phyloP scores from a whole-genome alignment of 2,113 vertebrate genomes.

The Sceloporus undulatus region DNA sequence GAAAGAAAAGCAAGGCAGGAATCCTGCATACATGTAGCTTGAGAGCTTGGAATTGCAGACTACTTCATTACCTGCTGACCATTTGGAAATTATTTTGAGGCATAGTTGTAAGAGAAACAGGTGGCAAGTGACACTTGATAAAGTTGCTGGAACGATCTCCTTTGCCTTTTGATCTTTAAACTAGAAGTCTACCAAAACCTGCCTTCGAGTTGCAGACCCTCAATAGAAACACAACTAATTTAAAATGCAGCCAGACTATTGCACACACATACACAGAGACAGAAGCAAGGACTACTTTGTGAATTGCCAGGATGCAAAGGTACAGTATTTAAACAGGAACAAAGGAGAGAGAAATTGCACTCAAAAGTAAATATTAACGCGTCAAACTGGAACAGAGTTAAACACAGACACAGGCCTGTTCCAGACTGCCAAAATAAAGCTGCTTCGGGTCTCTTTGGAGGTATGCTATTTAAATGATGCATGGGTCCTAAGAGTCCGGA shows the following conservation, averaged over 20 bases:
- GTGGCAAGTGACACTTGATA: slow-evolving; percentile 26
- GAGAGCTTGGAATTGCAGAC: not conserved
- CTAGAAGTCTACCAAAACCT: not conserved
- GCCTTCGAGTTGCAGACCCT: not conserved
- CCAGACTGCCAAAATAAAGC: too few relatives aligned
- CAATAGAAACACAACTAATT: not conserved
- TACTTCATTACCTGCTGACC: slow-evolving; percentile 30
- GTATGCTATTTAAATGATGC: too few relatives aligned
- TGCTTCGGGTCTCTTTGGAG: too few relatives aligned
- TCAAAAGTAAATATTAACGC: not conserved
- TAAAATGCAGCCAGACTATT: not conserved
- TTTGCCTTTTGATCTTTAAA: slow-evolving; percentile 28
- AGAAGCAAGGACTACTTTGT: not conserved
- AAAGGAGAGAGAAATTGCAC: not conserved
- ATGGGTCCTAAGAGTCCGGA: too few relatives aligned
- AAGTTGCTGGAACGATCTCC: slow-evolving; percentile 14
- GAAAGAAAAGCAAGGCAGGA: not conserved
- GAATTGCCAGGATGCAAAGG: not conserved
- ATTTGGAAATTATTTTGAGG: slow-evolving; percentile 28
- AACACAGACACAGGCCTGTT: too few relatives aligned
- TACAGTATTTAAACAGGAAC: not conserved
- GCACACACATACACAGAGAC: too few relatives aligned
- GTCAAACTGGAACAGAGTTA: not conserved
- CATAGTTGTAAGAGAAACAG: slow-evolving; percentile 27
- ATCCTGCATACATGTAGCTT: slow-evolving; percentile 13